A percentile compares a stretch with the other conserved stretches of the same genome.
Conservation (phyloP, 2,797 vertebrate genomes). For the Enteromius trimaculatus region DNA sequence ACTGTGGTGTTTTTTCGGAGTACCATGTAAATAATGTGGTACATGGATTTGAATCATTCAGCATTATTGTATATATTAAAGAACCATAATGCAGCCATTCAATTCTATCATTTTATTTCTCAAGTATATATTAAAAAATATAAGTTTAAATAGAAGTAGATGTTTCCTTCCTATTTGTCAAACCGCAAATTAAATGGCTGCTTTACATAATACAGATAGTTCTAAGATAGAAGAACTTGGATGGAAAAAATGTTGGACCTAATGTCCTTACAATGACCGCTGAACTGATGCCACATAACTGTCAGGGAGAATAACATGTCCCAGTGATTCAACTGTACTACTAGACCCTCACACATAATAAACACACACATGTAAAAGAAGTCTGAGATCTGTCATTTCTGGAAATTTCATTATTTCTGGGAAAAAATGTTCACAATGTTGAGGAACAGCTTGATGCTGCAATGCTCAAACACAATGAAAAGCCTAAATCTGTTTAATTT, state of each 20-base stretch:
- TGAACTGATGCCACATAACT: conserved; percentile 32
- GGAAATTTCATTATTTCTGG: conserved; percentile 5
- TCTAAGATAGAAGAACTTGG: not conserved
- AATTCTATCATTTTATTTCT: not conserved
- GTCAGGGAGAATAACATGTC: conserved; percentile 12
- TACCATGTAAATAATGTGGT: conserved; percentile 7
- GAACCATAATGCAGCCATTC: not conserved
- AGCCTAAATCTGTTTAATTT: not conserved
- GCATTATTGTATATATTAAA: not conserved
- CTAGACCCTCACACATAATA: conserved; percentile 32
- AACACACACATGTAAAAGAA: conserved; percentile 29
- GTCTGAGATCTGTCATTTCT: conserved; percentile 9
- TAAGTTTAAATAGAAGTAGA: not conserved
- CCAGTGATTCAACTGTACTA: not conserved
- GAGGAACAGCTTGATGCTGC: not conserved
- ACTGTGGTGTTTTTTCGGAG: not conserved
- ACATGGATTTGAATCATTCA: not conserved
- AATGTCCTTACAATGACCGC: not conserved
- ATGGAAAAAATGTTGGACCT: not conserved
- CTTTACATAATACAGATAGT: conserved; percentile 1
- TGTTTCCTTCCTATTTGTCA: not conserved
- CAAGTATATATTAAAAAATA: not conserved
- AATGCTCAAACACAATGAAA: not conserved
- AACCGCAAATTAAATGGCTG: not conserved
- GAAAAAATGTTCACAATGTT: not conserved